Conservation (phyloP, 1,140 invertebrate genomes). For the Tetramorium alpestre region DNA sequence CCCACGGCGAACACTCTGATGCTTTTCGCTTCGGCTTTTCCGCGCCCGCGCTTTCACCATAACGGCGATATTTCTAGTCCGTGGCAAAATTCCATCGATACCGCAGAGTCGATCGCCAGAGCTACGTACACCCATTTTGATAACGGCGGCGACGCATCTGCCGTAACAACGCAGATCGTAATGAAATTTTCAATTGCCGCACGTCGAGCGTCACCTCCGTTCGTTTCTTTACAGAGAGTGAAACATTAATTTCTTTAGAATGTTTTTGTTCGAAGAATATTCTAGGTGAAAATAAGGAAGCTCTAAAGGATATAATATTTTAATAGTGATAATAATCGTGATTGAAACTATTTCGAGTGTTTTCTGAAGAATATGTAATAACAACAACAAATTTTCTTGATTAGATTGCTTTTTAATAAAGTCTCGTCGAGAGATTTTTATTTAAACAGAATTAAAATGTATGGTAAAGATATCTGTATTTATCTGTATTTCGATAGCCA, state of each 20-base stretch:
- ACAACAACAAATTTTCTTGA: background rate
- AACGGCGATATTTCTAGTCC: conserved; percentile 46
- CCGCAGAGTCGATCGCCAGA: conserved; percentile 23
- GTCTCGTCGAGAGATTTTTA: background rate
- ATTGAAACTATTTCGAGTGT: background rate
- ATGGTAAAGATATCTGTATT: background rate
- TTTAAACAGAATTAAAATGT: background rate
- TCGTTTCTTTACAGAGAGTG: background rate
- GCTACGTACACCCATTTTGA: conserved; percentile 15
- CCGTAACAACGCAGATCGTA: conserved; percentile 40
- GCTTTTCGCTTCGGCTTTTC: conserved; percentile 48
- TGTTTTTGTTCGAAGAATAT: background rate
- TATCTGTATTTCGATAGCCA: background rate
- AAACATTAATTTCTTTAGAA: background rate
- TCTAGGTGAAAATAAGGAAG: background rate
- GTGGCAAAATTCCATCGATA: conserved; percentile 39
- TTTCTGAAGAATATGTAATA: background rate
- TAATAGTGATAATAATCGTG: background rate
- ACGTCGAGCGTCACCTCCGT: background rate
- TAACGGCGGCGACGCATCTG: conserved; percentile 44
- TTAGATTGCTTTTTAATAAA: background rate
- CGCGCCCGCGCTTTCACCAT: conserved; percentile 30
- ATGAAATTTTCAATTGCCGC: conserved; percentile 51
- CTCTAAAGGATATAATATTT: background rate
- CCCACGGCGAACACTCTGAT: conserved; percentile 22